A percentile compares a stretch with the other conserved stretches of the same genome.
Evolutionary conservation across 1,140 invertebrate species (phyloP).

Genomic region (Pygmarrhopalites habei): DNA sequence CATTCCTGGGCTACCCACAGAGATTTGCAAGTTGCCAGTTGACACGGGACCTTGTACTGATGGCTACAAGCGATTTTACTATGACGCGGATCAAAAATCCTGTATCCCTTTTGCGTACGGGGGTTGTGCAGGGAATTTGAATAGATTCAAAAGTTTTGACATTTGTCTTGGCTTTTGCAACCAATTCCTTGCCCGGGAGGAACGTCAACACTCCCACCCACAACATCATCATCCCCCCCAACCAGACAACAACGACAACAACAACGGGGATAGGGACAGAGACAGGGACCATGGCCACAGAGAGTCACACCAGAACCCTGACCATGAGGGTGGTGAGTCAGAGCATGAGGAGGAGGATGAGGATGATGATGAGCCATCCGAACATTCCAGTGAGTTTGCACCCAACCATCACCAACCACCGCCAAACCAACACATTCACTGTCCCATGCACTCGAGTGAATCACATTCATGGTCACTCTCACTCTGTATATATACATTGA

Average conservation of each 20-base stretch:
- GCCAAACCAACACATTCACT: no score
- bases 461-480: no score
- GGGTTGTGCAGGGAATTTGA: constrained; percentile 70
- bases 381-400: no score
- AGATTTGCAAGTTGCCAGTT: constrained; percentile 57
- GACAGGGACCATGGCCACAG: not conserved
- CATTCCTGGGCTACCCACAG: no score
- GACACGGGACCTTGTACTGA: constrained; percentile 63
- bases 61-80: constrained; percentile 66
- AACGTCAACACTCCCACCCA: no score
- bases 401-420: no score
- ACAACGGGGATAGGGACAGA: no score
- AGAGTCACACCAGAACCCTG: no score
- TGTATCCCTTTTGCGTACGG: constrained; percentile 71
- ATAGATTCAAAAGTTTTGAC: constrained; percentile 66
- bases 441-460: no score
- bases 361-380: not conserved
- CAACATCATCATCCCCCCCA: no score
- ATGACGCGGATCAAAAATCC: constrained; percentile 60
- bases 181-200: not conserved
- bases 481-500: no score
- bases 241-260: no score
- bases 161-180: constrained; percentile 51
- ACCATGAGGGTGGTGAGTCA: not conserved
- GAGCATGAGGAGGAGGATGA: not conserved